Percentiles rank a stretch among this genome's conserved stretches.
Evolutionary conservation across 2,113 vertebrate genomes (phyloP).

Genomic region (Oenanthe melanoleuca): DNA sequence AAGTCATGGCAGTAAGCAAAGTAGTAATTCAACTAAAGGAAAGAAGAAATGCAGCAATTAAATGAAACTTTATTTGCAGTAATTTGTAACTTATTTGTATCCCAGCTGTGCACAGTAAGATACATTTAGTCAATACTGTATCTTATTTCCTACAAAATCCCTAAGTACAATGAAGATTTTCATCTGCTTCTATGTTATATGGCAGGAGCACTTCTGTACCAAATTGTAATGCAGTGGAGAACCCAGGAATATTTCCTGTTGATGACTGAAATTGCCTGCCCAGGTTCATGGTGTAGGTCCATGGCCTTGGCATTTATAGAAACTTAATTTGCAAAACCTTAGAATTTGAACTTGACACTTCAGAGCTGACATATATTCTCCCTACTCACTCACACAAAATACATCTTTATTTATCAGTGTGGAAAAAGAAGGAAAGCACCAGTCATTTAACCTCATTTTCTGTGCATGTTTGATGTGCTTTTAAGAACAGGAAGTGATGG

Average conservation of each 20-base stretch:
- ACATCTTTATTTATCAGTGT: neutral
- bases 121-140: neutral
- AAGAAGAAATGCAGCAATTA: neutral
- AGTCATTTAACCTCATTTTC: neutral
- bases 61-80: neutral
- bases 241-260: neutral
- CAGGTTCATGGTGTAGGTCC: neutral
- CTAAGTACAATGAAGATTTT: neutral
- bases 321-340: neutral
- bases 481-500: neutral
- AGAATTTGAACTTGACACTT: neutral
- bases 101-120: neutral
- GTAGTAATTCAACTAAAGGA: neutral
- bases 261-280: neutral
- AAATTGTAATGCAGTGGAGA: neutral
- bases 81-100: neutral
- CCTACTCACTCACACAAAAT: neutral
- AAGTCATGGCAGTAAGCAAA: neutral
- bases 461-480: neutral
- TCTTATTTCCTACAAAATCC: neutral
- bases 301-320: neutral
- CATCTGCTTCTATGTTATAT: neutral
- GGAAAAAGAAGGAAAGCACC: neutral
- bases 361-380: neutral
- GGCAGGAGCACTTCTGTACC: neutral